phyloP scores from a whole-genome alignment of 2,113 vertebrate genomes.

The Hippocampus guttulatus region DNA sequence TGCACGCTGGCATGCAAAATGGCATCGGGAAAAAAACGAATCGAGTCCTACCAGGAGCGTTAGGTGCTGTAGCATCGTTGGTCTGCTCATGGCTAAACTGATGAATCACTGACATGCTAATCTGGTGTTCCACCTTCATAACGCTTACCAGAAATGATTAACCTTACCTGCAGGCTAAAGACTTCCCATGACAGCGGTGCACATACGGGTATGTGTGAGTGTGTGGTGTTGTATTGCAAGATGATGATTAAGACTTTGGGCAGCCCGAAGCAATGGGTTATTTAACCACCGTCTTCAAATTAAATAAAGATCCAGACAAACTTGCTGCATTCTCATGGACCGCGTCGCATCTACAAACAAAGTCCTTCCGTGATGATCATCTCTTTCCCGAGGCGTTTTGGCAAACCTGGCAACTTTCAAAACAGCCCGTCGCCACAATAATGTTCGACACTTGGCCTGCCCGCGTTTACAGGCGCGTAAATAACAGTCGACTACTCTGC shows the following conservation, averaged over 20 bases:
- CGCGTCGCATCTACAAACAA: background rate
- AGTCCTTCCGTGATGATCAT: background rate
- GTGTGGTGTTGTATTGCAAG: too few species aligned
- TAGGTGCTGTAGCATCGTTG: slow-evolving; percentile 45
- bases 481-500: background rate
- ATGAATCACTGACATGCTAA: slow-evolving; percentile 20
- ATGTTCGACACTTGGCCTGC: too few species aligned
- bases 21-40: background rate
- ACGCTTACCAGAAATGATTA: slow-evolving; percentile 41
- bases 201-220: too few species aligned
- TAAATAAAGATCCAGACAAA: background rate
- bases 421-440: background rate
- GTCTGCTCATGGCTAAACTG: background rate
- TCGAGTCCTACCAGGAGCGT: slow-evolving; percentile 46
- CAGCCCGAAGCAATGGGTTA: background rate
- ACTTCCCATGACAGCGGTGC: background rate
- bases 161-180: slow-evolving; percentile 20
- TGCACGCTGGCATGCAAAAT: background rate
- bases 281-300: slow-evolving; percentile 3
- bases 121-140: slow-evolving; percentile 10
- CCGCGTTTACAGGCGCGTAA: background rate
- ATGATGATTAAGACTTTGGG: slow-evolving; percentile 6
- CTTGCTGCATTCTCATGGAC: slow-evolving; percentile 5
- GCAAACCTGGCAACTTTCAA: background rate
- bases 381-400: background rate